Conservation (phyloP, 2,113 vertebrate genomes). For the Bambusicola thoracicus region DNA sequence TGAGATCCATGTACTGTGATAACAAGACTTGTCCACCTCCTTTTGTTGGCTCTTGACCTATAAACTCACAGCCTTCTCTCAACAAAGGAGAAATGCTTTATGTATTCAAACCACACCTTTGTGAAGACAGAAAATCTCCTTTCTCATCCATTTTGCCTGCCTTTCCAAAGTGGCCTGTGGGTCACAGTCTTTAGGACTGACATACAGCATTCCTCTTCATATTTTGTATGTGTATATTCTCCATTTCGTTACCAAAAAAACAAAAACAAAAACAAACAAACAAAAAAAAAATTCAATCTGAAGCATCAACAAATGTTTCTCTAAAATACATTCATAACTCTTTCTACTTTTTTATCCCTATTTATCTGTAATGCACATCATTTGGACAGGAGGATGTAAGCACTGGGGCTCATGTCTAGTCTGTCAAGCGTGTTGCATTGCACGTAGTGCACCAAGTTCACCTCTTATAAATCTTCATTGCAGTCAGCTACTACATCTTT, state of each 20-base stretch:
- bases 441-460: background rate
- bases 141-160: background rate
- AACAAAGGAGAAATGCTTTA: background rate
- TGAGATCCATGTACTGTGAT: background rate
- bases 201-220: background rate
- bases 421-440: background rate
- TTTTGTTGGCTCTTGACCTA: background rate
- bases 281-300: background rate
- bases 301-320: background rate
- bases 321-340: background rate
- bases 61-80: background rate
- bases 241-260: background rate
- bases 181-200: background rate
- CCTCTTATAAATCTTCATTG: background rate
- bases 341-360: background rate
- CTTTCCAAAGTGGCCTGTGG: background rate
- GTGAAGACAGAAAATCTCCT: fast-evolving
- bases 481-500: background rate
- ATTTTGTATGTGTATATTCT: background rate
- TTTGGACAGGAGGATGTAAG: background rate
- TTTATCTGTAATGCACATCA: background rate
- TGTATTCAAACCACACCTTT: background rate
- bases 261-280: background rate
- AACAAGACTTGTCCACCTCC: background rate
- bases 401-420: background rate